A percentile compares a stretch with the other conserved stretches of the same genome.
These are phyloP conservation scores for Lineus longissimus DNA, from an alignment of 1,140 invertebrate species.

Conservation along the genomic window DNA sequence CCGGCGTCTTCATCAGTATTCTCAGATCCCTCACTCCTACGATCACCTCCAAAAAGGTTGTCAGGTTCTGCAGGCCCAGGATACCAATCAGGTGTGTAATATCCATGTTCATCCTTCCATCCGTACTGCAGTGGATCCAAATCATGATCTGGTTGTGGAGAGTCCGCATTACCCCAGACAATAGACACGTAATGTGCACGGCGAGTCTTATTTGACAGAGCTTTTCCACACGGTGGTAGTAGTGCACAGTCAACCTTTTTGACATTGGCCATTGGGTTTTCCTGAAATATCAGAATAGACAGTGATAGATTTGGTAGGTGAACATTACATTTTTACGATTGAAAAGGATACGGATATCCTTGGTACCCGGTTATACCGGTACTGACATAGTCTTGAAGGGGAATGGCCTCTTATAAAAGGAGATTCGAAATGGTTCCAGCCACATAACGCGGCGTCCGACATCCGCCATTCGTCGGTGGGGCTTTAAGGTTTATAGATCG, in stretches of 20 bases:
- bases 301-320: neutral
- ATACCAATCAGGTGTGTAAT: constrained; percentile 2
- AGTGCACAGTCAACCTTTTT: constrained; percentile 8
- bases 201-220: neutral
- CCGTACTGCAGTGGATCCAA: neutral
- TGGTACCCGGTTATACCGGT: no score
- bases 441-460: no score
- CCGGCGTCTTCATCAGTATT: no score
- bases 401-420: no score
- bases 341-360: no score
- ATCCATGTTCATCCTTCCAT: neutral
- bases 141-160: neutral
- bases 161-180: neutral
- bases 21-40: no score
- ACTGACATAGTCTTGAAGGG: no score
- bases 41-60: neutral
- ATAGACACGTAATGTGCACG: constrained; percentile 1
- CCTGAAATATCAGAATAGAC: neutral
- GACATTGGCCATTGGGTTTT: neutral
- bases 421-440: no score
- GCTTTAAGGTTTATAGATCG: neutral
- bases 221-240: neutral
- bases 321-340: neutral
- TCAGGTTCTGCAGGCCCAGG: neutral
- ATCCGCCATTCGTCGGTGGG: no score